These are phyloP conservation scores for Mirza zaza DNA, from an alignment of 2,113 vertebrate genomes.

Conservation along the genomic window DNA sequence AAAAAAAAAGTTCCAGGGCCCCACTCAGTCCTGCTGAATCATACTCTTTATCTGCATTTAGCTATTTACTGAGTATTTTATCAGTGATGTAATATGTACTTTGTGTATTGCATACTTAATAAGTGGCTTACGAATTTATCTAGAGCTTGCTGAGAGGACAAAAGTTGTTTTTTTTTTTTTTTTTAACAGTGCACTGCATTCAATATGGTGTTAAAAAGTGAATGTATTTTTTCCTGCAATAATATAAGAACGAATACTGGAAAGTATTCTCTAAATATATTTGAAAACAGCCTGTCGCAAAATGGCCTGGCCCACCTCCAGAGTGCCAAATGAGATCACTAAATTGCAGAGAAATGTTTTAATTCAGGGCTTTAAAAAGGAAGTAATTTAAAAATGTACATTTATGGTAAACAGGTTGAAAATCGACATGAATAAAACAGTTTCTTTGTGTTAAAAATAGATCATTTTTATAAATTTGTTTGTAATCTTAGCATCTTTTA, in stretches of 20 bases:
- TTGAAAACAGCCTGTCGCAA: conserved; percentile 32
- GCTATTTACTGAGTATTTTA: conserved; percentile 39
- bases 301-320: not conserved
- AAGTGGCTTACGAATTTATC: conserved; percentile 42
- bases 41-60: conserved; percentile 30
- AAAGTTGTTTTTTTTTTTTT: not conserved
- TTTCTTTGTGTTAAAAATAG: conserved; percentile 47
- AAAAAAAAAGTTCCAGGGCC: not conserved
- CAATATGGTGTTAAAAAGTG: not conserved
- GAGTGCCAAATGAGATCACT: not conserved
- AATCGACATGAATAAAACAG: conserved; percentile 8
- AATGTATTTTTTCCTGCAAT: not conserved
- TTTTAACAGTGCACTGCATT: not conserved
- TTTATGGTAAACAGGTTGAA: conserved; percentile 42
- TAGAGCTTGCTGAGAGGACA: not conserved
- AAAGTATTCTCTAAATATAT: conserved; percentile 33
- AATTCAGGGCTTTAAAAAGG: not conserved
- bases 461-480: conserved; percentile 46
- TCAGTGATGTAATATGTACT: conserved; percentile 31
- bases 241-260: conserved; percentile 14
- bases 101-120: conserved; percentile 36
- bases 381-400: conserved; percentile 28
- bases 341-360: conserved; percentile 51
- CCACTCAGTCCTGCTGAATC: not conserved
- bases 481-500: conserved; percentile 40